Evolutionary conservation across 2,113 vertebrate species (phyloP), one percentile per base, ranked within the genome.

Genomic region (Dolichotis patagonum): DNA sequence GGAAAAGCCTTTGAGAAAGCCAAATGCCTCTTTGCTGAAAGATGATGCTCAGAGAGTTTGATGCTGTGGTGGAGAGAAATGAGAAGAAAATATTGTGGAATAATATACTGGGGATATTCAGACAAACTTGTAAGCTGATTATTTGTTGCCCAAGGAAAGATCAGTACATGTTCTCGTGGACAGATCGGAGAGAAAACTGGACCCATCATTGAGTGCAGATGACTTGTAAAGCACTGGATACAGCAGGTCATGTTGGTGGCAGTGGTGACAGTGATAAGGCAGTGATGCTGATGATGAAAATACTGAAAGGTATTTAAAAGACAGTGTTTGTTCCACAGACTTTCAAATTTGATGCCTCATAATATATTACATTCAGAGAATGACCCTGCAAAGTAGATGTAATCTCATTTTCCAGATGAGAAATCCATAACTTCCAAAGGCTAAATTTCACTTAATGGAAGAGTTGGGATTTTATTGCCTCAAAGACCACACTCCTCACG

Each of bases 151-250:
- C 56, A 69, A 52, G 2, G 17, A 43, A 43, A 92, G 52, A 71
- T 8, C 3, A 28, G 16, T 10, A 0, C 0, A 7, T 43, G 3
- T 30, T 82, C 20, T 32, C 5, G 22, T 4, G 1, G 12, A 78
- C 43, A 78, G 63, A 81, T 19, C 13, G 63, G 60, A 90, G 20
- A 16, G 11, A 54, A 85, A 71, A 11, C 43, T 28, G 12, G 24
- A 32, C 3, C n/a, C 32, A 6, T n/a, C 22, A 1, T 2, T 1
- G 5, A 8, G 2, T 0, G 0, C 24, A 41, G 1, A 38, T 52
- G 6, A 52, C 46, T 58, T n/a, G 4, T 4, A 38, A 0, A 65
- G 41, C 5, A 88, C 24, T 30, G 38, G 49, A 58, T 7, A 20
- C 10, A 41, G 38, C 19, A 7, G 20, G 17, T 30, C 0, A 43